A percentile compares a stretch with the other conserved stretches of the same genome.
These are phyloP conservation scores for Neodontobutis hainanensis DNA, from an alignment of 2,113 vertebrate species.

Conservation along the genomic window DNA sequence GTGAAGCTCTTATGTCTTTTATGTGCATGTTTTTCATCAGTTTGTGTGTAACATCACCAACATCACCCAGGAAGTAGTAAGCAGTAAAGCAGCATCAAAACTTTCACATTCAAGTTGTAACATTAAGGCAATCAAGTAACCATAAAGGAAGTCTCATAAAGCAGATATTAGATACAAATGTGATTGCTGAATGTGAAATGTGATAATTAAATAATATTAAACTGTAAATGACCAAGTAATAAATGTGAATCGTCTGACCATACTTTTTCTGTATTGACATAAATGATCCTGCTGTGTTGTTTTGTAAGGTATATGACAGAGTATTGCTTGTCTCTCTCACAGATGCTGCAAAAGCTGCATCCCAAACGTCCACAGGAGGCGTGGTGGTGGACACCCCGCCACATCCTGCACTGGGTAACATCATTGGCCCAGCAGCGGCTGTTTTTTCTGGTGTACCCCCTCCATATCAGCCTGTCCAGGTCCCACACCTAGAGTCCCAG, in stretches of 20 bases:
- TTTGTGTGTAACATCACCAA: background rate
- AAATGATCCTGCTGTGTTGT: too few species aligned
- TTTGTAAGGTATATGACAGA: background rate
- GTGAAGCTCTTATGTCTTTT: constrained; percentile 7
- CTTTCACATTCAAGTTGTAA: too few species aligned
- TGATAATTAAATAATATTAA: too few species aligned
- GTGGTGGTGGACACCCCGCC: constrained; percentile 83
- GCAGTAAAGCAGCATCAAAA: too few species aligned
- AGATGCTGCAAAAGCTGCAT: constrained; percentile 85
- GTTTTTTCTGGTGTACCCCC: constrained; percentile 80
- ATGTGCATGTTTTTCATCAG: constrained; percentile 3
- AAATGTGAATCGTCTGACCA: too few species aligned
- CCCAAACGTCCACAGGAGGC: constrained; percentile 76
- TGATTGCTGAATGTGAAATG: too few species aligned
- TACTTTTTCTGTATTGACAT: too few species aligned
- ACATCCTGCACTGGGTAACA: constrained; percentile 72
- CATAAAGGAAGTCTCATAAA: too few species aligned
- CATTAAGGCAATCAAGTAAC: too few species aligned
- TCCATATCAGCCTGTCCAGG: constrained; percentile 91
- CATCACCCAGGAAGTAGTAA: too few species aligned
- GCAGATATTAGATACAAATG: too few species aligned
- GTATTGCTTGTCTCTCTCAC: background rate
- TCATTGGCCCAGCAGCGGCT: constrained; percentile 74
- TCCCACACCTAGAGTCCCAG: constrained; percentile 86
- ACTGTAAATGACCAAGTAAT: too few species aligned